Evolutionary conservation across 2,797 vertebrate species (phyloP), one percentile per base, ranked within the genome.

Genomic region (Carcharodon carcharias): DNA sequence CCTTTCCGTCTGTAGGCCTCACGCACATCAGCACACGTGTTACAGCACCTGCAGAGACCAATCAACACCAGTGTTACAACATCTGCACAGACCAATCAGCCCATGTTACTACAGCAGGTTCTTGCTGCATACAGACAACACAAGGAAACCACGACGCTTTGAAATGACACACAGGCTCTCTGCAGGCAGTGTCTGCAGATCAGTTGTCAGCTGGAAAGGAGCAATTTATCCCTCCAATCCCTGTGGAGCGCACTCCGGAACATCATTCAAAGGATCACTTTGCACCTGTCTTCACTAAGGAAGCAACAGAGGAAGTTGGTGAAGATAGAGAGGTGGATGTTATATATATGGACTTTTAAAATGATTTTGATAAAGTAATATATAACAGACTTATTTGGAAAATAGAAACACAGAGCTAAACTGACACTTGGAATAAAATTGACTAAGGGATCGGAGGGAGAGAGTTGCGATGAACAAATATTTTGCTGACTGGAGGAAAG

Each of bases 1-100:
- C 99, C 99, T 69, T 99, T 98, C 6, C 99, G 98, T 96, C 99
- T 98, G 96, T 99, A 99, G 0, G 99, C 99, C 97, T 99, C 99
- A 1, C 99, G 98, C 96, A 99, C 99, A n/a, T 99, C 99, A 2
- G 99, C 99, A 61, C 99, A 99, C 21, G 98, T 98, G 97, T 99
- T 99, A 97, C 99, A 99, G 97, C 99, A 99, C 96, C 99, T 99
- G 96, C 35, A 96, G 96, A 96, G 96, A 50, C 23, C 40, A 91
- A 67, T 58, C 58, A 58, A 9, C 58, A 58, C 58, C 0, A 5
- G 3, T 58, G 58, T 56, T 28, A 88, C 85, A 54, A 21, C 85
- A 54, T 7, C n/a, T 54, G 1, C 85, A 45, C 6, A 11, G 12
- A 45, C 18, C 82, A 50, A 18, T 40, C n/a, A 82, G 73, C 73